Base-by-base conservation (phyloP, 2,113 vertebrate genomes). In the Marmota flaviventris region DNA sequence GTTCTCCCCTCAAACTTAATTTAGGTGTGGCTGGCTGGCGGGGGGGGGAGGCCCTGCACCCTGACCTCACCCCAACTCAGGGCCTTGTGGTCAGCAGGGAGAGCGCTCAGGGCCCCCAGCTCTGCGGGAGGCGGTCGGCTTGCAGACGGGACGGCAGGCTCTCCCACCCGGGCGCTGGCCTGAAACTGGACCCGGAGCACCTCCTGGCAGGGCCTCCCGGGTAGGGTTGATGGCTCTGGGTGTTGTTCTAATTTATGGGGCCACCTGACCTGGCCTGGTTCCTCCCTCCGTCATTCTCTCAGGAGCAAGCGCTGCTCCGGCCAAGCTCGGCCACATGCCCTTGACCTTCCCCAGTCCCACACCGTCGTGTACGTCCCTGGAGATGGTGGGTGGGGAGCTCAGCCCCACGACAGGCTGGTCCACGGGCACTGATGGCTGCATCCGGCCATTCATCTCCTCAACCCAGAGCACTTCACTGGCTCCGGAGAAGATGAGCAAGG, bases 181-280 rank as follows among this genome's bases (percentile, higher is more conserved):
- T 67, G 95, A 95, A 90, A 95, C 85, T 48, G 0, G 86, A 95
- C 76, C 76, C 5, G 24, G 39, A 29, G 53, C 11, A 4, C 37
- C 53, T 87, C 77, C 93, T 91, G 96, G 97, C 93, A 53, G 56
- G 72, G 77, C 45, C 61, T 86, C 83, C 83, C 20, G 61, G 51
- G 78, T 14, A 51, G 94, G 77, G 93, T 8, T 78, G 86, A 97
- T 39, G 29, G 82, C 39, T 42, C 48, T 75, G 69, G 94, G 92
- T 91, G 96, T 56, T 79, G 79, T 61, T 85, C 79, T 97, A 75
- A 97, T 97, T 98, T 97, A 99, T 99, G 98, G 98, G 91, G 98
- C 91, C 5, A 96, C 96, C 70, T 96, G 97, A 94, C 90, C 98
- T 37, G 97, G 98, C 98, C 98, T 98, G 98, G 91, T 85, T 97